These are phyloP conservation scores for Brachypalpus laphriformis DNA, from an alignment of 2,888 invertebrate species.

Conservation along the genomic window DNA sequence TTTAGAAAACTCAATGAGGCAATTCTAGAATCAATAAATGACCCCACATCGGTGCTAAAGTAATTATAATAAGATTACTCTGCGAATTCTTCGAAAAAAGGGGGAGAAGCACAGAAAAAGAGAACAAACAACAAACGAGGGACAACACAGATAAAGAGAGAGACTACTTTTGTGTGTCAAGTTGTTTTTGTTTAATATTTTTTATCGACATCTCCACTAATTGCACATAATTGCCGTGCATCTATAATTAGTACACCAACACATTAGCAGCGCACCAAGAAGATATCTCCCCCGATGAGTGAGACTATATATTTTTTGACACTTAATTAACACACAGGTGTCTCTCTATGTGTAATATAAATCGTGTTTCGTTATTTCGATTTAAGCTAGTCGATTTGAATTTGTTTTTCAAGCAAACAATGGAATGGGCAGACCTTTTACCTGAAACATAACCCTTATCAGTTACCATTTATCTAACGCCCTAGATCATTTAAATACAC, in stretches of 20 bases:
- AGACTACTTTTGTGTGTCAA: conserved; percentile 50
- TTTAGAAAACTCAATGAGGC: conserved; percentile 14
- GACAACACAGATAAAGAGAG: background rate
- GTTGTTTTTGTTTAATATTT: conserved; percentile 33
- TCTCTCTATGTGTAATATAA: background rate
- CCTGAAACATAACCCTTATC: conserved; percentile 40
- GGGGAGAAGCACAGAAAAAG: background rate
- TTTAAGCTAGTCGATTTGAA: background rate
- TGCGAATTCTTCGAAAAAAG: conserved; percentile 38
- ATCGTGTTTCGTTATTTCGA: conserved; percentile 49
- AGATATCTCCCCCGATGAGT: conserved; percentile 9
- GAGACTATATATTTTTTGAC: conserved; percentile 59
- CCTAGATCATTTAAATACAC: conserved; percentile 26
- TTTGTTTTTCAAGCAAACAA: too few relatives aligned
- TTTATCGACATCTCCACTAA: conserved; percentile 64
- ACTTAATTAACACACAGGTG: conserved; percentile 67
- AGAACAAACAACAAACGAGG: background rate
- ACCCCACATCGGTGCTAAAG: background rate
- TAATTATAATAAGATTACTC: conserved; percentile 34
- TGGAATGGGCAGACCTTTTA: background rate
- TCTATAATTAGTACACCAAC: conserved; percentile 70
- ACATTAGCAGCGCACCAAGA: conserved; percentile 42
- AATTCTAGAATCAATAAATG: conserved; percentile 44
- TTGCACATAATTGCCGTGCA: conserved; percentile 74
- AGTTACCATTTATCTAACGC: conserved; percentile 51